Conservation (phyloP, 2,797 vertebrate species). For the Erethizon dorsatum region DNA sequence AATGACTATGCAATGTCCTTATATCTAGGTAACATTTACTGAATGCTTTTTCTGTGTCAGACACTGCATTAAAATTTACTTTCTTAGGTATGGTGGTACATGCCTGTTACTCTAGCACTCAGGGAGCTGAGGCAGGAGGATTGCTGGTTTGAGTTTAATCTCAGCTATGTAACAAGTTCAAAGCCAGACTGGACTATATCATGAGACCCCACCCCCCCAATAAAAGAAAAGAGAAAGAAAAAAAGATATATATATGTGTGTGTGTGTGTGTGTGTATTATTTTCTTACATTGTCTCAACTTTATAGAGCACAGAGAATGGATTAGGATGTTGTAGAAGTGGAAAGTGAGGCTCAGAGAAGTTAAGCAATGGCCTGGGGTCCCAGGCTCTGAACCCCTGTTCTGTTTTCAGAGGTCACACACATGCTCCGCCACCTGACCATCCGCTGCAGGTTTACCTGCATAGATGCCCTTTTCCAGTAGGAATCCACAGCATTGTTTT, state of each 20-base stretch:
- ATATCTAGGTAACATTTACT: not conserved
- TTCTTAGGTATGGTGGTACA: not conserved
- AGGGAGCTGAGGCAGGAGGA: not conserved
- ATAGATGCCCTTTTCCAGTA: slow-evolving; percentile 91
- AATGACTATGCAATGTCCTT: not conserved
- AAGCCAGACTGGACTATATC: not conserved
- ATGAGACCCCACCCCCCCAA: not conserved
- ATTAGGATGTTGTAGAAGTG: not conserved
- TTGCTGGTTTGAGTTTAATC: not conserved
- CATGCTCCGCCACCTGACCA: rapidly evolving
- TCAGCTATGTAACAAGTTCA: not conserved
- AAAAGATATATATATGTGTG: no score
- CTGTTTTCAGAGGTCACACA: rapidly evolving
- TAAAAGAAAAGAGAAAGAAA: not conserved
- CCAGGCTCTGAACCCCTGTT: not conserved
- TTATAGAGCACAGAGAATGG: not conserved
- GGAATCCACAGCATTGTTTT: slow-evolving; percentile 89
- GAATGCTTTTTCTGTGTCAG: not conserved
- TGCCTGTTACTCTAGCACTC: not conserved
- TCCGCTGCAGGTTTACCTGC: slow-evolving; percentile 80
- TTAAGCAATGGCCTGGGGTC: no score
- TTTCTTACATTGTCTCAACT: not conserved
- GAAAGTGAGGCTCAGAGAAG: not conserved
- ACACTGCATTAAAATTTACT: not conserved
- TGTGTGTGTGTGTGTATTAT: not conserved